Evolutionary conservation across 2,888 invertebrate species (phyloP), one percentile per base, ranked within the genome.

Genomic region (Phragmatobia fuliginosa): DNA sequence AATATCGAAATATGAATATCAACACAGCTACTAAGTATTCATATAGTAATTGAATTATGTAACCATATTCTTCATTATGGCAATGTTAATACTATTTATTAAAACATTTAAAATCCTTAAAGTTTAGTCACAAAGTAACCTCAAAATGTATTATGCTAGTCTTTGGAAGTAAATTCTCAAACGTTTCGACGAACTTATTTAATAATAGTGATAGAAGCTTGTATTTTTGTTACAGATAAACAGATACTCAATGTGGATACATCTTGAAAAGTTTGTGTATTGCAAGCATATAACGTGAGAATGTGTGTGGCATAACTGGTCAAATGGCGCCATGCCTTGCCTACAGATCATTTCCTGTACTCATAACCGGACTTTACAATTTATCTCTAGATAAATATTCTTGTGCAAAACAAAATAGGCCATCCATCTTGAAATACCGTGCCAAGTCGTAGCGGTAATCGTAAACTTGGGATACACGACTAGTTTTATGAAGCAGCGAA

Each of bases 401-500:
- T 70, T 72, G 74, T 80, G 77, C 76, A 80, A 80, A 80, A 77
- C 73, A 68, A 72, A 72, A 70, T 72, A 74, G 76, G 79, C 78
- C 77, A 85, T 88, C 76, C 74, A 75, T 86, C 86, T 82, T 81
- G 80, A 76, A 86, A 85, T 85, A 83, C 80, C 74, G 76, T 75
- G 75, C 74, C 80, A 80, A 86, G 81, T 83, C 77, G 74, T 76
- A 70, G 76, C 85, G 82, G 86, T 85, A 85, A 83, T 85, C 88
- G 83, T 90, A 88, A 90, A 90, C 85, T 86, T 83, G 83, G 76
- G 76, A 88, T 83, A 86, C 87, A 81, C 84, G 84, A 88, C 83
- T 85, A 84, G 85, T 88, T 90, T 88, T 88, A 89, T 87, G 85
- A 84, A 84, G 73, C 78, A 79, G 80, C 83, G 79, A 79, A 82